phyloP scores from a whole-genome alignment of 1,140 invertebrate genomes.

The Aradophagus sp. region DNA sequence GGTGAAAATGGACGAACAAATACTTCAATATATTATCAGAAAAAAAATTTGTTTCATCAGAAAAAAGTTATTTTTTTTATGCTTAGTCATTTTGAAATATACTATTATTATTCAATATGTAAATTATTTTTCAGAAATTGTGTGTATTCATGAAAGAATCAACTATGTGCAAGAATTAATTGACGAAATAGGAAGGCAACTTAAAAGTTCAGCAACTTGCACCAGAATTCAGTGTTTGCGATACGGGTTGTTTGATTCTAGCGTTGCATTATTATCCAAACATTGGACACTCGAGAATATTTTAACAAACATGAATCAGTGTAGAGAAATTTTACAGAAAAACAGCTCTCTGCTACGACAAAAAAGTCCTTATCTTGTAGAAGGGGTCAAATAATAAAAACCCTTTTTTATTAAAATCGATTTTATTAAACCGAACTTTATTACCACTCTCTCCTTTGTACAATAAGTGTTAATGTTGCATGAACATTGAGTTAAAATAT shows the following conservation, averaged over 20 bases:
- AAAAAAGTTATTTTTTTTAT: too few relatives aligned
- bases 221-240: conserved; percentile 86
- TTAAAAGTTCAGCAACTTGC: conserved; percentile 88
- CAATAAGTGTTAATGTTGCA: background rate
- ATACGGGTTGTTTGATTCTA: conserved; percentile 86
- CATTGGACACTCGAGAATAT: conserved; percentile 87
- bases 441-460: too few relatives aligned
- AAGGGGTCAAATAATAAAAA: conserved; percentile 43
- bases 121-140: conserved; percentile 84
- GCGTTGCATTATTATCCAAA: conserved; percentile 86
- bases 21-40: too few relatives aligned
- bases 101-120: too few relatives aligned
- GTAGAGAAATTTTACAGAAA: conserved; percentile 74
- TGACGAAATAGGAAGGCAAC: conserved; percentile 85
- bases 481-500: background rate
- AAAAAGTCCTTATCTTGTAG: too few relatives aligned
- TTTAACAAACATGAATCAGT: conserved; percentile 81
- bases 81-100: too few relatives aligned
- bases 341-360: conserved; percentile 75
- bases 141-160: conserved; percentile 88
- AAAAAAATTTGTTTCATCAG: too few relatives aligned
- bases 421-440: too few relatives aligned
- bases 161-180: conserved; percentile 84
- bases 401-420: conserved; percentile 19
- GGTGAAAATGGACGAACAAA: too few relatives aligned